These are phyloP conservation scores for Thera obeliscata DNA, from an alignment of 2,888 invertebrate species.

Conservation along the genomic window DNA sequence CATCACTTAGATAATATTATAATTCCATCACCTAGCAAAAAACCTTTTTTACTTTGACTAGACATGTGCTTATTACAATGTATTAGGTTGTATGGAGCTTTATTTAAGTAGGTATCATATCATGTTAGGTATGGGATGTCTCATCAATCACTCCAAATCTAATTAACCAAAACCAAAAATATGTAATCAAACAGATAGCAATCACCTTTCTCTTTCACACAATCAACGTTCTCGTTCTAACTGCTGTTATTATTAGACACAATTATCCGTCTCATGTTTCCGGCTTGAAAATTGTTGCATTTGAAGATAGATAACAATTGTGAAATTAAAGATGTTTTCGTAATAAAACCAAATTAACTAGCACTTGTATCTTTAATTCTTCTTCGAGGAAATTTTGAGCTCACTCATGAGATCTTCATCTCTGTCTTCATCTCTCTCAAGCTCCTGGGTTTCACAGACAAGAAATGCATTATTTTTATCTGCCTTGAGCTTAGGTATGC, in stretches of 20 bases:
- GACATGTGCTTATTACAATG: too few relatives aligned
- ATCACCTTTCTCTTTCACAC: constrained; percentile 57
- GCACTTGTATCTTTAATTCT: constrained; percentile 20
- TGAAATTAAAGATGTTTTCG: constrained; percentile 42
- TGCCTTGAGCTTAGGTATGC: too few relatives aligned
- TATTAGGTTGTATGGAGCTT: too few relatives aligned
- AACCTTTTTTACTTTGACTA: too few relatives aligned
- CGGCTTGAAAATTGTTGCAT: constrained; percentile 33
- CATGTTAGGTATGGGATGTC: neutral
- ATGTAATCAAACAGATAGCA: constrained; percentile 47
- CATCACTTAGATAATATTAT: too few relatives aligned
- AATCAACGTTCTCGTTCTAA: constrained; percentile 36
- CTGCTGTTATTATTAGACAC: constrained; percentile 46
- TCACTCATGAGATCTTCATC: neutral
- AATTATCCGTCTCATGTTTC: constrained; percentile 41
- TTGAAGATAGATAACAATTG: constrained; percentile 41
- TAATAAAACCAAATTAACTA: constrained; percentile 37
- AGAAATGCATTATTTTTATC: too few relatives aligned
- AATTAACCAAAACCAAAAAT: constrained; percentile 44
- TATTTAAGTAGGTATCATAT: too few relatives aligned
- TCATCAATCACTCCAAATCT: constrained; percentile 38
- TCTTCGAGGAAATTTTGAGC: neutral
- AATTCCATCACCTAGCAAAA: too few relatives aligned
- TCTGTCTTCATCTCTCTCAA: too few relatives aligned
- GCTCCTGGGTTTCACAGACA: neutral